phyloP scores from a whole-genome alignment of 2,888 invertebrate species.

The Exocentrus adspersus region DNA sequence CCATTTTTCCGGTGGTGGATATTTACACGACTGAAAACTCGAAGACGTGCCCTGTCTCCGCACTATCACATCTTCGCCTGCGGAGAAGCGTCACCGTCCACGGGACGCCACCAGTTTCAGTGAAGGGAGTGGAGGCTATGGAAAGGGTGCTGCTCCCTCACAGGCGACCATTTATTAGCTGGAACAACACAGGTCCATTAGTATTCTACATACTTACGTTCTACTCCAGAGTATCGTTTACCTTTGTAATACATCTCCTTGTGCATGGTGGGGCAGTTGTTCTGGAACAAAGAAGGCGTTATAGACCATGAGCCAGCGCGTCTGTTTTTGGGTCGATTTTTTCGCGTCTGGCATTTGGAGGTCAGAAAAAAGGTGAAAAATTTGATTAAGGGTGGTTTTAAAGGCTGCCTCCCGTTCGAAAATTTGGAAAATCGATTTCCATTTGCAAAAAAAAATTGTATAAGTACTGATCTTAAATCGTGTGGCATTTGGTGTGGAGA shows the following conservation, averaged over 20 bases:
- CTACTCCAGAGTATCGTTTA: conserved; percentile 58
- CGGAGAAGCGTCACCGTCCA: neutral
- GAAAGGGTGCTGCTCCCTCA: conserved; percentile 58
- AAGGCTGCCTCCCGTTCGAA: too few species aligned
- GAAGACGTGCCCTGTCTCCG: conserved; percentile 9
- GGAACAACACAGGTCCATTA: conserved; percentile 60
- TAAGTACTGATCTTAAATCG: too few species aligned
- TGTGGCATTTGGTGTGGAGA: too few species aligned
- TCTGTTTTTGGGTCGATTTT: too few species aligned
- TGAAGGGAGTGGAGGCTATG: conserved; percentile 56
- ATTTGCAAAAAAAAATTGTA: too few species aligned
- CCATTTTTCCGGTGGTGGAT: conserved; percentile 34
- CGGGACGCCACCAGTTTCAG: conserved; percentile 39
- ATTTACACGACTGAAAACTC: conserved; percentile 40
- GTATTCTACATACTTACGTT: conserved; percentile 49
- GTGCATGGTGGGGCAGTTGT: conserved; percentile 88
- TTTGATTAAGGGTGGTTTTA: too few species aligned
- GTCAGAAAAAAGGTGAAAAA: too few species aligned
- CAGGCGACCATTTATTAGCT: conserved; percentile 63
- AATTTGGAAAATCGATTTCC: too few species aligned
- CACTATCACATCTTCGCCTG: neutral
- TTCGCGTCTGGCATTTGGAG: too few species aligned
- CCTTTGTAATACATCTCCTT: conserved; percentile 90
- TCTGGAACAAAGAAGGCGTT: conserved; percentile 63
- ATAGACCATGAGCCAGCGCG: too few species aligned